Evolutionary conservation across 2,888 invertebrate species (phyloP).

Genomic region (Parnassius mnemosyne): DNA sequence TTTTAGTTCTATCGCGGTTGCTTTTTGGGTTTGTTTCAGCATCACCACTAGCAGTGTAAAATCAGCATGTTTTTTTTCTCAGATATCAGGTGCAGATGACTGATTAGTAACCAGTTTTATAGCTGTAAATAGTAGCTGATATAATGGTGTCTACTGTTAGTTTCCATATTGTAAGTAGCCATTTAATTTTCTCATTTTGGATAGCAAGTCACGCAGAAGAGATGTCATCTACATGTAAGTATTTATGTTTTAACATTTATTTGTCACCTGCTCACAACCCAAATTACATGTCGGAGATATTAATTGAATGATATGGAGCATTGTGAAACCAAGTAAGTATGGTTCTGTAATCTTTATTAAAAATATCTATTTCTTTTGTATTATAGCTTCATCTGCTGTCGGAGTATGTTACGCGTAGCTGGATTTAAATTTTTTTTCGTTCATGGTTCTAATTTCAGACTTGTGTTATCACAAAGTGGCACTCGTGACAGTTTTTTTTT

Average conservation of each 20-base stretch:
- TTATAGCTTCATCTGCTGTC: conserved; percentile 6
- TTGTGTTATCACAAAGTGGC: conserved; percentile 6
- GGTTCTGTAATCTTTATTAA: conserved; percentile 4
- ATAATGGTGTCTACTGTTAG: neutral
- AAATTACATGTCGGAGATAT: neutral
- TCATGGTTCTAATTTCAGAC: conserved; percentile 22
- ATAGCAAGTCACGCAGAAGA: neutral
- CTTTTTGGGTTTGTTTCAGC: conserved; percentile 14
- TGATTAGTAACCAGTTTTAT: neutral
- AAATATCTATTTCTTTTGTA: conserved; percentile 9
- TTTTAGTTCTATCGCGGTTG: conserved; percentile 11
- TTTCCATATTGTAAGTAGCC: conserved; percentile 17
- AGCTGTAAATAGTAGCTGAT: conserved; percentile 7
- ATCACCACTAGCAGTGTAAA: conserved; percentile 1
- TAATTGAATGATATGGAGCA: neutral
- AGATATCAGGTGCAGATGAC: conserved; percentile 1
- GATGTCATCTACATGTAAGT: conserved; percentile 16
- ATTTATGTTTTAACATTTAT: conserved; percentile 3
- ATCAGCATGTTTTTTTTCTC: neutral
- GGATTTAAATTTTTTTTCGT: conserved; percentile 6
- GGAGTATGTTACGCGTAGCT: neutral
- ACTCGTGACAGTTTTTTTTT: conserved; percentile 7
- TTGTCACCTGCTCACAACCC: neutral
- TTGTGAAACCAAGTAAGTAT: conserved; percentile 12
- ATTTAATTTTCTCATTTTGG: neutral